Conservation (phyloP, 2,113 vertebrate species). For the Dasyurus viverrinus region DNA sequence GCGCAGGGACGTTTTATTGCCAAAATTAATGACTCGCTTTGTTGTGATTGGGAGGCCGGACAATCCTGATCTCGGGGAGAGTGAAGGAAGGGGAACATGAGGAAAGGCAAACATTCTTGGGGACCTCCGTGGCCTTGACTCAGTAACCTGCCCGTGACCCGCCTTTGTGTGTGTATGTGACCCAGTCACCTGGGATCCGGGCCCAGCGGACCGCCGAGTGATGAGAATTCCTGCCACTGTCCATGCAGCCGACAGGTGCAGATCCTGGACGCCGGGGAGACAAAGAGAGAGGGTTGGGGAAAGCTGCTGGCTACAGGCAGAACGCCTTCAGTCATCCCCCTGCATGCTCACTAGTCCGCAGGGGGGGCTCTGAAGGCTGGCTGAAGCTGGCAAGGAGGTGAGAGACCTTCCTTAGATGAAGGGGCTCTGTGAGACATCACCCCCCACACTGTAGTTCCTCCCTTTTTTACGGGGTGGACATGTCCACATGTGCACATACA, state of each 20-base stretch:
- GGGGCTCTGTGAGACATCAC: background rate
- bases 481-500: background rate
- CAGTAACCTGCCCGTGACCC: conserved; percentile 88
- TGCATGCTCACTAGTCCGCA: rapidly evolving
- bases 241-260: conserved; percentile 85
- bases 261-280: conserved; percentile 65
- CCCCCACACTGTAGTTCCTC: background rate
- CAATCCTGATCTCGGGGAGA: conserved; percentile 66
- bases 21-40: conserved; percentile 76
- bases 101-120: conserved; percentile 79
- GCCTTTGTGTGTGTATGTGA: conserved; percentile 82
- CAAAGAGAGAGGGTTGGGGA: background rate
- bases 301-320: background rate
- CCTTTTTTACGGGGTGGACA: background rate
- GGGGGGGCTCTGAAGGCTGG: rapidly evolving
- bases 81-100: conserved; percentile 47
- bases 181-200: conserved; percentile 80
- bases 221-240: conserved; percentile 80
- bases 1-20: conserved; percentile 58
- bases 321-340: background rate
- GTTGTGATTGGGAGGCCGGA: conserved; percentile 63
- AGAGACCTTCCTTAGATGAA: background rate
- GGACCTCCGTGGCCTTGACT: conserved; percentile 83
- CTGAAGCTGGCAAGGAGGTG: rapidly evolving
- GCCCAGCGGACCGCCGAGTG: conserved; percentile 81